phyloP scores from a whole-genome alignment of 2,888 invertebrate species.

The Linnaemya tessellans region DNA sequence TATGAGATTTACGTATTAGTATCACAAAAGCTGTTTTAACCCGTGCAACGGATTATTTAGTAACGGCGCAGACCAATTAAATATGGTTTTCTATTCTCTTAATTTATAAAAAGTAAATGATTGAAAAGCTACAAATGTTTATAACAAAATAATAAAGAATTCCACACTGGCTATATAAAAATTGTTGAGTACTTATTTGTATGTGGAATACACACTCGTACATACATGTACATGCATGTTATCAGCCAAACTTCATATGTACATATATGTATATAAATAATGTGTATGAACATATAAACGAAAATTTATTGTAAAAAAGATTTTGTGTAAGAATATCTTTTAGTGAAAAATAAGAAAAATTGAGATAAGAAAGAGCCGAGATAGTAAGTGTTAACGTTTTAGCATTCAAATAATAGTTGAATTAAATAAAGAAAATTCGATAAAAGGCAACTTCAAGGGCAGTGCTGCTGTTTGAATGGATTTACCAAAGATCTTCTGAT shows the following conservation, averaged over 20 bases:
- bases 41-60: constrained; percentile 71
- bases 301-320: neutral
- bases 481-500: constrained; percentile 40
- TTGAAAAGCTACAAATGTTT: constrained; percentile 10
- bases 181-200: no score
- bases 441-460: neutral
- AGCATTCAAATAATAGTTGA: constrained; percentile 32
- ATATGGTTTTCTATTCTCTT: neutral
- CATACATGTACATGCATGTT: neutral
- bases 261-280: no score
- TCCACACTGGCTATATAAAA: neutral
- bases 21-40: constrained; percentile 70
- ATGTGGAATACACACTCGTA: no score
- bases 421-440: neutral
- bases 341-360: neutral
- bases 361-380: neutral
- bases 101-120: constrained; percentile 5
- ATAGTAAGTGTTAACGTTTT: neutral
- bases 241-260: neutral
- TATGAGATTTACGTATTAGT: constrained; percentile 68
- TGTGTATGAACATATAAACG: neutral
- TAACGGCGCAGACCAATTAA: constrained; percentile 56
- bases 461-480: constrained; percentile 38
- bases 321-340: neutral
- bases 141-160: constrained; percentile 10